Evolutionary conservation across 2,888 invertebrate species (phyloP).

Genomic region (Drosophila melanosoma): DNA sequence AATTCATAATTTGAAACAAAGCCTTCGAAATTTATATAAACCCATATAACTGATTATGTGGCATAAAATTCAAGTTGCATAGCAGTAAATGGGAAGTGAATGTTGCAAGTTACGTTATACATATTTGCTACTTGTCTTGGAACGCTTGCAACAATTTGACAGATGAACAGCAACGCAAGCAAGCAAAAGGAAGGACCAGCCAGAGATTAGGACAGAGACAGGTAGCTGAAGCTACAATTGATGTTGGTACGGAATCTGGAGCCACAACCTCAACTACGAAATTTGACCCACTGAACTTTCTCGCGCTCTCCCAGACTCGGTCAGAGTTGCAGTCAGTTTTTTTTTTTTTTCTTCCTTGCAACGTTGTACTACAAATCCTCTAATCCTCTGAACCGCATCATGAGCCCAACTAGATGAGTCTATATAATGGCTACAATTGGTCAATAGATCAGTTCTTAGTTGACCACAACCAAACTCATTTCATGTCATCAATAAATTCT

Average conservation of each 20-base stretch:
- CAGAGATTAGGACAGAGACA: neutral
- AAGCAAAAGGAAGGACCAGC: conserved; percentile 28
- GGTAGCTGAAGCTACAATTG: neutral
- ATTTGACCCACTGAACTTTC: conserved; percentile 61
- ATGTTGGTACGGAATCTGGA: conserved; percentile 2
- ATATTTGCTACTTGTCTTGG: conserved; percentile 40
- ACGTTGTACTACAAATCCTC: neutral
- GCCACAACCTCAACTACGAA: conserved; percentile 18
- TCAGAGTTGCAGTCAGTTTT: conserved; percentile 14
- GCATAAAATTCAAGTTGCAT: conserved; percentile 11
- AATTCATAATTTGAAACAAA: neutral
- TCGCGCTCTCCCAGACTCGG: conserved; percentile 44
- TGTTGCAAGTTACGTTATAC: conserved; percentile 35
- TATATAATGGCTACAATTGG: neutral
- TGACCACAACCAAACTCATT: neutral
- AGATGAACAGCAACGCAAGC: conserved; percentile 43
- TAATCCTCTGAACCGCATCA: neutral
- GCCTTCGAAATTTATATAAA: neutral
- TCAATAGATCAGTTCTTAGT: neutral
- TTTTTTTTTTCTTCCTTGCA: neutral
- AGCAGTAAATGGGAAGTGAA: conserved; percentile 40
- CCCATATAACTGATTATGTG: neutral
- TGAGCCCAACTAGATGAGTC: neutral
- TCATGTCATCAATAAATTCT: neutral
- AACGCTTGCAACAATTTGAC: conserved; percentile 36